These are phyloP conservation scores for Cydia amplana DNA, from an alignment of 1,140 invertebrate genomes.

Conservation along the genomic window DNA sequence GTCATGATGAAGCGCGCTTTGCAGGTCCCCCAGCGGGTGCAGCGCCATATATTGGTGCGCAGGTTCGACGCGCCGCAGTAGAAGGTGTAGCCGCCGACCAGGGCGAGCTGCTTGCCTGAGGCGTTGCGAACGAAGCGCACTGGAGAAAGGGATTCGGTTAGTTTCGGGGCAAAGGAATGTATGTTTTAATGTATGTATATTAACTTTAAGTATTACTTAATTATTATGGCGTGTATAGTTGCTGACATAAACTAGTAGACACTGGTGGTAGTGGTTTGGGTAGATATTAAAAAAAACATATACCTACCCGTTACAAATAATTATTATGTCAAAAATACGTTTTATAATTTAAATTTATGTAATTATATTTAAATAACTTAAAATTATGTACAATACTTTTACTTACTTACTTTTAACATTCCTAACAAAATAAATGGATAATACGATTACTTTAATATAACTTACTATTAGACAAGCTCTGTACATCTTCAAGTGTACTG, in stretches of 20 bases:
- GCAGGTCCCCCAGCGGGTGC: conserved; percentile 27
- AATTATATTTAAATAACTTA: too few species aligned
- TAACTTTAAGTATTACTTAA: not conserved
- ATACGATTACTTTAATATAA: not conserved
- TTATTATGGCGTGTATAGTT: too few species aligned
- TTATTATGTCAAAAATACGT: too few species aligned
- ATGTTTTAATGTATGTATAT: too few species aligned
- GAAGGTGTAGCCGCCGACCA: conserved; percentile 23
- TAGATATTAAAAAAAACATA: too few species aligned
- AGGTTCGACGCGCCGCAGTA: conserved; percentile 17
- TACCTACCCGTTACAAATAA: too few species aligned
- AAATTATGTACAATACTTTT: not conserved
- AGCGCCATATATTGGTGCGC: conserved; percentile 16
- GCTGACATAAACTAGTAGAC: too few species aligned
- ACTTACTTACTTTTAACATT: not conserved
- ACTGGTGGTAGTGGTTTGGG: too few species aligned
- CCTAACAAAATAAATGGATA: not conserved
- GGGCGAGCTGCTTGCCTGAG: conserved; percentile 11
- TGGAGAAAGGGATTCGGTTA: not conserved
- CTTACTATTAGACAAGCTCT: not conserved
- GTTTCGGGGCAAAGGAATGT: too few species aligned
- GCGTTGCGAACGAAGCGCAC: conserved; percentile 18
- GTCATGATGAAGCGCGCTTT: conserved; percentile 32
- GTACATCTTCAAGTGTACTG: too few species aligned
- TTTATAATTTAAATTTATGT: too few species aligned